Base-by-base conservation (phyloP, 2,888 invertebrate species). In the Platynereis dumerilii region DNA sequence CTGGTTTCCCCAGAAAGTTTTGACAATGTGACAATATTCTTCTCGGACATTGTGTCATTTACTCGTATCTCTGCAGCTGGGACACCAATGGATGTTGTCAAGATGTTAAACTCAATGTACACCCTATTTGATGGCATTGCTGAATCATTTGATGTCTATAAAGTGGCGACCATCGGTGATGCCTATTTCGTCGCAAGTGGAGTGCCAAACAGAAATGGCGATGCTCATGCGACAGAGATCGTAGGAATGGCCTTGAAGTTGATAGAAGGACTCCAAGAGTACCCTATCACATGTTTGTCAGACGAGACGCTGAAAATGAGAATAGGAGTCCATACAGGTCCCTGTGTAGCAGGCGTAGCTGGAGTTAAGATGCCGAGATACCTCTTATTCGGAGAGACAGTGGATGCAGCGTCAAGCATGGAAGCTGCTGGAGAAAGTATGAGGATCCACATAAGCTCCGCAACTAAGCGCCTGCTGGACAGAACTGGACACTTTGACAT, bases 81-180 rank as follows among this genome's bases (percentile, higher is more conserved):
- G 7, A 48, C 48, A 5, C 48, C 48, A 12, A 48, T 48, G n/a
- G 20, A 48, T n/a, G 22, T 48, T 20, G 48, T 48, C 10, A 22
- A 20, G 48, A n/a, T 48, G 22, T 22, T 48, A 7, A 48, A 48
- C 48, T 20, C 7, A 3, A 48, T 48, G 48, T 48, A 48, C 48
- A 48, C 48, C 48, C 48, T 48, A 22, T 48, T 48, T 48, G 48
- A 48, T n/a, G 48, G 17, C 48, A 48, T 48, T 48, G 48, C 48
- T 5, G 3, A 5, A 3, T 5, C n/a, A n/a, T 48, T 10, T 48
- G 48, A 48, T 22, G 48, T 48, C 22, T 48, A 48, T n/a, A 48
- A 48, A 22, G 48, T 48, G 48, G 48, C 48, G 7, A 48, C 48
- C 7, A 48, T 48, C 7, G 48, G 48, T 7, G 48, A 48, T 48